Conservation (phyloP, 1,140 invertebrate species). For the Aricia agestis region DNA sequence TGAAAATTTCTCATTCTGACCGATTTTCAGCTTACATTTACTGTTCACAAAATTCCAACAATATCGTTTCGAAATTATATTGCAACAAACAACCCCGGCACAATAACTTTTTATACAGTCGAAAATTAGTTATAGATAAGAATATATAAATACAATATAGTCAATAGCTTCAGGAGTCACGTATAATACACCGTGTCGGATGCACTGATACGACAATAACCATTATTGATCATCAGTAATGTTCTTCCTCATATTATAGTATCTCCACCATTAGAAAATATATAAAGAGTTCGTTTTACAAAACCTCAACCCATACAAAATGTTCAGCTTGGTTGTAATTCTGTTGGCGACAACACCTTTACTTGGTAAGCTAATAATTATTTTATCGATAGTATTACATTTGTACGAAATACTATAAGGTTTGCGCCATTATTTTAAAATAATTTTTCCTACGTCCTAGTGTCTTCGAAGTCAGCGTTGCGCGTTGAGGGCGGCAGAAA, state of each 20-base stretch:
- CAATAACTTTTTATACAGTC: no score
- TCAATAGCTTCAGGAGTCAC: neutral
- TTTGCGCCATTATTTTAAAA: neutral
- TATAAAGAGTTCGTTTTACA: neutral
- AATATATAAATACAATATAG: neutral
- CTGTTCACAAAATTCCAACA: no score
- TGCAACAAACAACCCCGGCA: no score
- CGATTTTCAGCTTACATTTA: no score
- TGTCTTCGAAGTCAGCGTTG: slow-evolving; percentile 33
- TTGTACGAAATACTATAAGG: neutral
- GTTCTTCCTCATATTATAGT: neutral
- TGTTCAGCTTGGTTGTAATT: neutral
- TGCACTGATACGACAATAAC: neutral
- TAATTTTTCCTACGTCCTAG: slow-evolving; percentile 28
- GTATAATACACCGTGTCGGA: neutral
- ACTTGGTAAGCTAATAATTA: neutral
- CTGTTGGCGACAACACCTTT: neutral
- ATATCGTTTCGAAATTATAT: no score
- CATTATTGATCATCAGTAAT: neutral
- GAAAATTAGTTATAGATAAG: no score
- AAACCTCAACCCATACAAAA: neutral
- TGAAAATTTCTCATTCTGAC: no score
- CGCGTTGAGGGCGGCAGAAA: slow-evolving; percentile 59
- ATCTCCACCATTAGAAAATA: neutral
- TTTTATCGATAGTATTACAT: neutral